These are phyloP conservation scores for Brenthis hecate DNA, from an alignment of 2,888 invertebrate species.

Conservation along the genomic window DNA sequence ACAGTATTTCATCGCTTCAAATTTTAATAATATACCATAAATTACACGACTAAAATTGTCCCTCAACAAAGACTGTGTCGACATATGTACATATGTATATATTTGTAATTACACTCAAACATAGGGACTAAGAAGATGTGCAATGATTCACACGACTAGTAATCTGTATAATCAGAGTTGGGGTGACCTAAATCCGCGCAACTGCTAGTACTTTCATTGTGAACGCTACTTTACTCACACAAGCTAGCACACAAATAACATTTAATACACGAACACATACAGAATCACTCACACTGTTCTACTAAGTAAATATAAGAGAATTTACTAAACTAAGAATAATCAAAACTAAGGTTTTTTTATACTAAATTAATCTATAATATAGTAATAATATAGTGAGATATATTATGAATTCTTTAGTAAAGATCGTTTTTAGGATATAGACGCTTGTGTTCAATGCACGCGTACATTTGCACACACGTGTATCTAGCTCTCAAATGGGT, in stretches of 20 bases:
- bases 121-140: slow-evolving; percentile 59
- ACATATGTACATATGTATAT: not conserved
- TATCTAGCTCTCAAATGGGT: slow-evolving; percentile 49
- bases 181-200: slow-evolving; percentile 80
- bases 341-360: too few relatives aligned
- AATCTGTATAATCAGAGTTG: slow-evolving; percentile 81
- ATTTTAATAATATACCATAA: slow-evolving; percentile 7
- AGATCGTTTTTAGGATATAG: not conserved
- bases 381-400: too few relatives aligned
- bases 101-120: slow-evolving; percentile 18
- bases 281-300: slow-evolving; percentile 21
- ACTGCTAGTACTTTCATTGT: slow-evolving; percentile 80
- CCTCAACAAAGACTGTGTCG: slow-evolving; percentile 5
- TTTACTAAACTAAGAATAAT: too few relatives aligned
- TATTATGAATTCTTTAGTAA: not conserved
- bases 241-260: slow-evolving; percentile 47
- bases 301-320: too few relatives aligned
- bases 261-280: not conserved
- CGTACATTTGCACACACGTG: slow-evolving; percentile 6
- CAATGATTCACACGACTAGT: slow-evolving; percentile 77
- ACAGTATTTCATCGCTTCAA: slow-evolving; percentile 13
- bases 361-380: too few relatives aligned
- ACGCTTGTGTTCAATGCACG: not conserved
- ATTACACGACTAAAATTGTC: slow-evolving; percentile 2
- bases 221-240: slow-evolving; percentile 65